Conservation (phyloP, 2,797 vertebrate genomes). For the Sebastiscus albofasciatus region DNA sequence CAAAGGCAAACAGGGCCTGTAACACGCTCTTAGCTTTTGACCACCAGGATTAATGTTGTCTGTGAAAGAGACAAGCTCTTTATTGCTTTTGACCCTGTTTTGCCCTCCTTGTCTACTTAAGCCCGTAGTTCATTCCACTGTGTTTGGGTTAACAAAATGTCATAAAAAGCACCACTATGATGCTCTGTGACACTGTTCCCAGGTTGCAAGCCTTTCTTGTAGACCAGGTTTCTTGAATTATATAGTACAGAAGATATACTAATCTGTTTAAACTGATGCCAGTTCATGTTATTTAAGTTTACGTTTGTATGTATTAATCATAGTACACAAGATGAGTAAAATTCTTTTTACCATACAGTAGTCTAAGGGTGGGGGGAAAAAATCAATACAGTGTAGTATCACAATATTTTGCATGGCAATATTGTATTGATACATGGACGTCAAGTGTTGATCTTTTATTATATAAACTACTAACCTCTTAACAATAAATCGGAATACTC, state of each 20-base stretch:
- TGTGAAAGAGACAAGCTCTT: conserved; percentile 9
- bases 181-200: background rate
- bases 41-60: conserved; percentile 23
- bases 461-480: too few relatives aligned
- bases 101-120: conserved; percentile 27
- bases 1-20: conserved; percentile 11
- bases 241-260: background rate
- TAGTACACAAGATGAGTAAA: background rate
- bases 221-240: background rate
- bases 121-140: conserved; percentile 4
- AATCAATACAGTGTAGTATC: too few relatives aligned
- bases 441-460: too few relatives aligned
- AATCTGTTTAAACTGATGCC: background rate
- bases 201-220: background rate
- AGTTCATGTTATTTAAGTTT: background rate
- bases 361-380: too few relatives aligned
- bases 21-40: conserved; percentile 37
- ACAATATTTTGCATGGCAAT: too few relatives aligned
- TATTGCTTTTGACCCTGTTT: conserved; percentile 55
- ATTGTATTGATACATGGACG: too few relatives aligned
- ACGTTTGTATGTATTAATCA: background rate
- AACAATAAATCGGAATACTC: too few relatives aligned
- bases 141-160: conserved; percentile 27
- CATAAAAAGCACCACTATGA: conserved; percentile 4
- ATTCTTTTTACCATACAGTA: background rate